These are phyloP conservation scores for Ferdinandea cuprea DNA, from an alignment of 2,888 invertebrate genomes.

Conservation along the genomic window DNA sequence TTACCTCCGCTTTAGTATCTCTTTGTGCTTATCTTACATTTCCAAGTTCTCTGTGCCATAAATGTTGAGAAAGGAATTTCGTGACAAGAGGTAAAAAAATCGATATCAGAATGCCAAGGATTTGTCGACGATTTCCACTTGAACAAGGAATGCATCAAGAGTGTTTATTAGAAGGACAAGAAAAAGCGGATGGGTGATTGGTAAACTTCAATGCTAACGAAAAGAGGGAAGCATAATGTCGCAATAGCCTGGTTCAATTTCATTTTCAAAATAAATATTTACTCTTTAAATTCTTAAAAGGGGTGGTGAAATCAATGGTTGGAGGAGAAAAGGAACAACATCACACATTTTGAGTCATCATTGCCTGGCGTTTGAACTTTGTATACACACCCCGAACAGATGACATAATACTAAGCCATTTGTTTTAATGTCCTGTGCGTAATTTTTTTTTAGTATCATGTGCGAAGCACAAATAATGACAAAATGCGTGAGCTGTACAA, in stretches of 20 bases:
- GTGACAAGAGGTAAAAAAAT: constrained; percentile 26
- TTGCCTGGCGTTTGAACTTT: constrained; percentile 1
- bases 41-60: too few species aligned
- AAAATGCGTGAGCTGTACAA: not conserved
- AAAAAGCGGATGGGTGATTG: constrained; percentile 6
- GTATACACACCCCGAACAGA: constrained; percentile 20
- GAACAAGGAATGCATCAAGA: not conserved
- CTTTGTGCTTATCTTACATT: too few species aligned
- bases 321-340: not conserved
- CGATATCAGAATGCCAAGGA: constrained; percentile 28
- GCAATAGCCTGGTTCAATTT: not conserved
- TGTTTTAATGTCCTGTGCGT: constrained; percentile 29
- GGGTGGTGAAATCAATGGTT: not conserved
- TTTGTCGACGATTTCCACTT: not conserved
- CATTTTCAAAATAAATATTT: not conserved
- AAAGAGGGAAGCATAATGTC: not conserved
- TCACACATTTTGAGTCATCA: constrained; percentile 24
- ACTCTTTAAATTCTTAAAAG: too few species aligned
- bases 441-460: constrained; percentile 19
- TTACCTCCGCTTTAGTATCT: too few species aligned
- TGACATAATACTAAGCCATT: constrained; percentile 36
- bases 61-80: constrained; percentile 1
- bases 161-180: too few species aligned
- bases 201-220: not conserved
- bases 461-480: not conserved